Evolutionary conservation across 2,113 vertebrate genomes (phyloP), one percentile per base, ranked within the genome.

Genomic region (Brachyhypopomus occidentalis): DNA sequence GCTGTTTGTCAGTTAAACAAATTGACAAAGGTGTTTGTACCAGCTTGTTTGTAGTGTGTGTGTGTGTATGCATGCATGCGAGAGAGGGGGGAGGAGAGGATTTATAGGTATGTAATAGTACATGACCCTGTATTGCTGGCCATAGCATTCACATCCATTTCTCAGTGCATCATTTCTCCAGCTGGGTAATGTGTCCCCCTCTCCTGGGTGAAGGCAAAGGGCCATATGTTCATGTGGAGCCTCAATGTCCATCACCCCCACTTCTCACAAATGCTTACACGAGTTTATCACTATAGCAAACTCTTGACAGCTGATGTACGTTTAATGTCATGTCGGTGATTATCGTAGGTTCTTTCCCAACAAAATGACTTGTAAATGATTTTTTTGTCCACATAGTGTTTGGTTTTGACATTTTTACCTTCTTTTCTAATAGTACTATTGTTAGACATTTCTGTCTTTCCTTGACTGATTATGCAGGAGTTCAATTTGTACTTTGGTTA

Each of bases 1-100:
- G 48, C 79, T 69, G 73, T 66, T 0, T 23, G 48, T 69, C 69
- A 17, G 12, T 64, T 80, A 58, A 69, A 69, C 67, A 72, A 58
- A 67, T 23, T 12, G 45, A 48, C 55, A 71, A 38, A 79, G 55
- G 30, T 23, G 67, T 69, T 75, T 72, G 38, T 66, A 64, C 41
- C 63, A 63, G 12, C 7, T 0, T 19, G 25, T 38, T 23, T 79
- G 60, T 41, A n/a, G 19, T 34, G 55, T 71, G 27, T 20, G 41
- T 62, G 27, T 71, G 64, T 64, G 66, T 22, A 20, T 16, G 27
- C 23, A 17, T 66, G 45, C 27, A 48, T n/a, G 30, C 30, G 3
- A 30, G 30, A 30, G 30, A 30, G 8, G n/a, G 17, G 45, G 19
- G 20, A 17, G n/a, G 63, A 30, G 30, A 30, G 34, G 8, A 36